Conservation (phyloP, 2,797 vertebrate genomes). For the Phataginus tetradactyla region DNA sequence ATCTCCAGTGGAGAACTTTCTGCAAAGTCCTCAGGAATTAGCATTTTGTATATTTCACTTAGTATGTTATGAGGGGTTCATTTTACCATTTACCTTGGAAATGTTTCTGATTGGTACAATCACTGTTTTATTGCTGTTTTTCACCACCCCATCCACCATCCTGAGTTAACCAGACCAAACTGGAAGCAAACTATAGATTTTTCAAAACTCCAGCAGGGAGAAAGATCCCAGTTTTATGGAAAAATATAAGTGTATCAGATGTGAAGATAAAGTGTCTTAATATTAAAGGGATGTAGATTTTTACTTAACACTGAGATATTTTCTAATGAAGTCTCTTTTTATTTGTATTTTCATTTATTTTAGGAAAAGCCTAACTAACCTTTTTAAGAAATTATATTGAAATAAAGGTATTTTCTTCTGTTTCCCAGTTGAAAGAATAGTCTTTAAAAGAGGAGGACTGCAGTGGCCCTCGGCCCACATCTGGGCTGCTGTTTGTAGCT, state of each 20-base stretch:
- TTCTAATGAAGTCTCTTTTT: background rate
- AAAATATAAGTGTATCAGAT: background rate
- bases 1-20: background rate
- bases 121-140: background rate
- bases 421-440: background rate
- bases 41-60: background rate
- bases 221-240: background rate
- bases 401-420: background rate
- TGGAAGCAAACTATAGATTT: background rate
- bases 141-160: background rate
- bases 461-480: background rate
- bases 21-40: background rate
- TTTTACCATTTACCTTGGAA: background rate
- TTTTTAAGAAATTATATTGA: constrained; percentile 4
- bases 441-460: background rate
- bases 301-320: background rate
- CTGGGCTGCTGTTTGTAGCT: background rate
- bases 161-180: background rate
- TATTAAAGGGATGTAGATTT: background rate
- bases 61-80: background rate
- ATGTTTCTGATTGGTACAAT: background rate
- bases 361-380: constrained; percentile 10
- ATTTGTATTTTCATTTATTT: background rate
- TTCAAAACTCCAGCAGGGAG: background rate
- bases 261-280: background rate